phyloP scores from a whole-genome alignment of 1,140 invertebrate species.

The Paraescarpia echinospica region DNA sequence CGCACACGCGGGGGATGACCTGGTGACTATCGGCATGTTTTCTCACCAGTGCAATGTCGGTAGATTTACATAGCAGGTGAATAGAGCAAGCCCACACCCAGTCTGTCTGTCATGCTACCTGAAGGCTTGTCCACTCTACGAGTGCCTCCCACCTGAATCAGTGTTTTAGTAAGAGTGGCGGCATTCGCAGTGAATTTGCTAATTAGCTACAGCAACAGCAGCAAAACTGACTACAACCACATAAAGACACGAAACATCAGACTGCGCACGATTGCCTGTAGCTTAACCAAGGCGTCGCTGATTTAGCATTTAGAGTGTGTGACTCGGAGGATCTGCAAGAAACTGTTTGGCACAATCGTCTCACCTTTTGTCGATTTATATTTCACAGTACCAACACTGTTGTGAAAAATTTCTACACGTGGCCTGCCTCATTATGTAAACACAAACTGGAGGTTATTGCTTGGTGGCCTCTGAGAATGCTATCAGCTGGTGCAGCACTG shows the following conservation, averaged over 20 bases:
- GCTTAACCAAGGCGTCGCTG: not conserved
- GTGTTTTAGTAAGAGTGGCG: not conserved
- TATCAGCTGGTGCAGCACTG: not conserved
- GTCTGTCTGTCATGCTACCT: not conserved
- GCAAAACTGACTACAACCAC: not conserved
- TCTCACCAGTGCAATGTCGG: not conserved
- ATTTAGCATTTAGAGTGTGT: not conserved
- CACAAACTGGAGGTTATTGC: not conserved
- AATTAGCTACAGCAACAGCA: not conserved
- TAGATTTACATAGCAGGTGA: not conserved
- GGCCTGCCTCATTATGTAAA: not conserved
- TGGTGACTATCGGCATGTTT: not conserved
- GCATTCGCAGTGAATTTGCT: not conserved
- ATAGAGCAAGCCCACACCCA: not conserved
- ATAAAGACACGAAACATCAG: not conserved
- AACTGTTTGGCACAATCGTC: not conserved
- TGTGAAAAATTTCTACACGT: not conserved
- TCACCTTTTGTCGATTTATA: not conserved
- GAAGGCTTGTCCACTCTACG: not conserved
- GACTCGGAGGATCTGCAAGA: not conserved
- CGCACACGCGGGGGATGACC: not conserved
- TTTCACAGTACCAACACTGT: not conserved
- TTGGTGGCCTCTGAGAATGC: not conserved
- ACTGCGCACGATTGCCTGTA: not conserved
- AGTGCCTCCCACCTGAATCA: not conserved